Evolutionary conservation across 2,888 invertebrate genomes (phyloP).

Genomic region (Podotricha telesiphe): DNA sequence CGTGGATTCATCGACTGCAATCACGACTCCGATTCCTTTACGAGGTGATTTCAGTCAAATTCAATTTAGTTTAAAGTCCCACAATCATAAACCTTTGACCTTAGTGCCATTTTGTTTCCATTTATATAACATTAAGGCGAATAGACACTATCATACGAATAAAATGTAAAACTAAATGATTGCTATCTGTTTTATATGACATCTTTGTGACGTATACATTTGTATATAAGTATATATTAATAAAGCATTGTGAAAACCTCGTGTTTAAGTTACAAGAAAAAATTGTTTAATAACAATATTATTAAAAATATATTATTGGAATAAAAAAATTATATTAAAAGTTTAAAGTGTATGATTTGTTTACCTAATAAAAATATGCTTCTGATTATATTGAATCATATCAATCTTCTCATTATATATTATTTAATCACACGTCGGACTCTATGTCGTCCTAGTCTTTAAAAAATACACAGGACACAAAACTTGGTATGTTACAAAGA

Average conservation of each 20-base stretch:
- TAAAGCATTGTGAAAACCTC: neutral
- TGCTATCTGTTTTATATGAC: conserved; percentile 13
- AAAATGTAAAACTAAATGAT: conserved; percentile 19
- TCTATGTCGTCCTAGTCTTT: too few species aligned
- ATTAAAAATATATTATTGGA: too few species aligned
- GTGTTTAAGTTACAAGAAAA: neutral
- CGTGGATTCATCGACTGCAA: conserved; percentile 62
- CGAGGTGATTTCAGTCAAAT: conserved; percentile 72
- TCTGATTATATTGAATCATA: too few species aligned
- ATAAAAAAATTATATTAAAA: too few species aligned
- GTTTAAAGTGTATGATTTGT: too few species aligned
- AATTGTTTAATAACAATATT: too few species aligned
- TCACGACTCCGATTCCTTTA: conserved; percentile 68
- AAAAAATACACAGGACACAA: too few species aligned
- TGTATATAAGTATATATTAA: neutral
- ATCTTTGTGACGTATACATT: conserved; percentile 3
- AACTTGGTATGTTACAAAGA: too few species aligned
- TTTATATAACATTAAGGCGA: conserved; percentile 31
- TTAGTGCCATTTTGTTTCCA: conserved; percentile 55
- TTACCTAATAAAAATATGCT: too few species aligned
- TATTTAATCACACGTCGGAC: too few species aligned
- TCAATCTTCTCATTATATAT: too few species aligned
- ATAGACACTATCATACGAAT: conserved; percentile 29
- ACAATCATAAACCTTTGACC: conserved; percentile 75
- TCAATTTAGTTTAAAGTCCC: conserved; percentile 76